A percentile compares a stretch with the other conserved stretches of the same genome.
phyloP scores from a whole-genome alignment of 2,113 vertebrate species.

The Jaculus jaculus region DNA sequence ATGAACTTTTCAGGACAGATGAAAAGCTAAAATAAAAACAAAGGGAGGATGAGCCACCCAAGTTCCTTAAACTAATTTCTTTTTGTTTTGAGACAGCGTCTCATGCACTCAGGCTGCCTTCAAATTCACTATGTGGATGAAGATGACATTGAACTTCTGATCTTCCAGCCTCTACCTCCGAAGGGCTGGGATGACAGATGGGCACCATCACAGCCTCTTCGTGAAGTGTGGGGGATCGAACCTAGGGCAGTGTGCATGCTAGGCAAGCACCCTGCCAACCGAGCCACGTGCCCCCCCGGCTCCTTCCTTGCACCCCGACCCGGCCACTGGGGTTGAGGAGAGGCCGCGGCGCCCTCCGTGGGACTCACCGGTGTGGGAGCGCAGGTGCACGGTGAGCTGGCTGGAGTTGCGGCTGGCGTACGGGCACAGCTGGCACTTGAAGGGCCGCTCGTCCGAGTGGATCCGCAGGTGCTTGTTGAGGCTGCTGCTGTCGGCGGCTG shows the following conservation, averaged over 20 bases:
- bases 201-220: neutral
- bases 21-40: neutral
- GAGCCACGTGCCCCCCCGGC: fast-evolving
- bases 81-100: neutral
- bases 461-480: constrained; percentile 97
- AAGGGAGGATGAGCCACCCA: fast-evolving
- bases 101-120: neutral
- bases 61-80: neutral
- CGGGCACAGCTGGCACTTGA: constrained; percentile 98
- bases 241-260: neutral
- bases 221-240: neutral
- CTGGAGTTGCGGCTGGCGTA: constrained; percentile 98
- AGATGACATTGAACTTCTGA: neutral
- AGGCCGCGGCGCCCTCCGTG: fast-evolving
- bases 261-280: neutral
- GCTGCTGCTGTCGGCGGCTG: constrained; percentile 97
- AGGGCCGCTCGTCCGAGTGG: constrained; percentile 95
- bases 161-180: neutral
- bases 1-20: neutral
- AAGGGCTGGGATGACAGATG: neutral
- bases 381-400: constrained; percentile 97
- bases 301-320: fast-evolving
- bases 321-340: fast-evolving
- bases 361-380: constrained; percentile 91
- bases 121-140: neutral